Conservation (phyloP, 2,888 invertebrate species). For the Dascillus cervinus region DNA sequence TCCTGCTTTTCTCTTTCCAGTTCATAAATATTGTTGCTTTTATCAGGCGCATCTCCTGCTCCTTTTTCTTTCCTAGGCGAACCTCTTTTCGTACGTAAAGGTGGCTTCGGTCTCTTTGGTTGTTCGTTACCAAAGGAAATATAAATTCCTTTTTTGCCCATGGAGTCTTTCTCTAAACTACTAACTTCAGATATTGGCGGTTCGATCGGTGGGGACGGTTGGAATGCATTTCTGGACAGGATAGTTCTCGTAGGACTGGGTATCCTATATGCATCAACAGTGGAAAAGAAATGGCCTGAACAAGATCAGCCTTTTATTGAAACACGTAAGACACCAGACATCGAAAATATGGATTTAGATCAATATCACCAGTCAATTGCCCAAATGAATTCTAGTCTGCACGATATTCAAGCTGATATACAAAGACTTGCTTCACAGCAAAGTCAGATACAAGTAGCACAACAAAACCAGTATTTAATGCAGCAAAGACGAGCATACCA, state of each 20-base stretch:
- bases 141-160: slow-evolving; percentile 79
- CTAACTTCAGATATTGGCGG: slow-evolving; percentile 35
- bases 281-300: slow-evolving; percentile 60
- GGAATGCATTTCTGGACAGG: slow-evolving; percentile 63
- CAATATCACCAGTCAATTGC: slow-evolving; percentile 57
- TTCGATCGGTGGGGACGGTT: slow-evolving; percentile 36
- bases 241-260: slow-evolving; percentile 79
- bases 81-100: slow-evolving; percentile 63
- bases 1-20: slow-evolving; percentile 38
- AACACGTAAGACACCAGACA: slow-evolving; percentile 62
- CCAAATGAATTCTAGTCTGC: slow-evolving; percentile 86
- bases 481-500: slow-evolving; percentile 51
- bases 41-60: slow-evolving; percentile 10
- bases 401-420: slow-evolving; percentile 90
- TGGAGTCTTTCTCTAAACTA: slow-evolving; percentile 42
- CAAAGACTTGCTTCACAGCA: slow-evolving; percentile 79
- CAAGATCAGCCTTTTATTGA: slow-evolving; percentile 53
- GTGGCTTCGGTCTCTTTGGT: slow-evolving; percentile 84
- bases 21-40: slow-evolving; percentile 14
- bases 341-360: slow-evolving; percentile 71
- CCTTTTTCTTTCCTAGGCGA: slow-evolving; percentile 69
- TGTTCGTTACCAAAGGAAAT: slow-evolving; percentile 87
- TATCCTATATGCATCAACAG: slow-evolving; percentile 65
- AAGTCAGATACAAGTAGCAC: slow-evolving; percentile 59
- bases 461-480: slow-evolving; percentile 50